Conservation (phyloP, 92 coral and sea anemone genomes). For the Porites cylindrica region DNA sequence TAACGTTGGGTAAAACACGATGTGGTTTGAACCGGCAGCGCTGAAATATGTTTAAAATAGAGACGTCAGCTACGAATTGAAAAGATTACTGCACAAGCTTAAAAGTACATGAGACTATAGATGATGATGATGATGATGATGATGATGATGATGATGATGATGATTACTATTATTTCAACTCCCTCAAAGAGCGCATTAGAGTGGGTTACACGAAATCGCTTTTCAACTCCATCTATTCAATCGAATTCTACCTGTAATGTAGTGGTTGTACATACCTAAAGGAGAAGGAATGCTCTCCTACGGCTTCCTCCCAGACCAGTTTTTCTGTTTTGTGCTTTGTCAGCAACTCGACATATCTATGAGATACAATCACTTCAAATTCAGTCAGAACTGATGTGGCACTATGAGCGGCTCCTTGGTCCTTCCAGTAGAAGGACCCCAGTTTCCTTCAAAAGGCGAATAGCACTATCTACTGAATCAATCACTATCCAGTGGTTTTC, state of each 20-base stretch:
- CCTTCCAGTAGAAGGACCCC: no score
- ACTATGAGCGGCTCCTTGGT: neutral
- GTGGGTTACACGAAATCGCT: neutral
- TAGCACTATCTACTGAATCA: no score
- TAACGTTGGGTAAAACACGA: constrained; percentile 89
- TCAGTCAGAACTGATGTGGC: neutral
- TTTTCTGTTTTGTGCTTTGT: constrained; percentile 92
- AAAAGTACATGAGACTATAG: no score
- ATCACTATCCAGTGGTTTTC: no score
- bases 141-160: no score
- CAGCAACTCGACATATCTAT: constrained; percentile 86
- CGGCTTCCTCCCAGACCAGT: constrained; percentile 85
- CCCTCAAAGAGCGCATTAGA: no score
- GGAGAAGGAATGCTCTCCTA: constrained; percentile 89
- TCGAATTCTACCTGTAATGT: no score
- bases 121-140: no score
- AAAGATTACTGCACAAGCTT: no score
- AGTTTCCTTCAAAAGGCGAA: no score
- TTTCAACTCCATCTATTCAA: no score
- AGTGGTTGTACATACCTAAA: constrained; percentile 66
- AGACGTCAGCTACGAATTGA: neutral
- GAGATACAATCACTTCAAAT: neutral
- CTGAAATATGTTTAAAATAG: constrained; percentile 41
- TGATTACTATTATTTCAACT: no score
- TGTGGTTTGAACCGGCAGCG: constrained; percentile 86